Conservation (phyloP, 2,888 invertebrate genomes). For the Leptinotarsa juncta region DNA sequence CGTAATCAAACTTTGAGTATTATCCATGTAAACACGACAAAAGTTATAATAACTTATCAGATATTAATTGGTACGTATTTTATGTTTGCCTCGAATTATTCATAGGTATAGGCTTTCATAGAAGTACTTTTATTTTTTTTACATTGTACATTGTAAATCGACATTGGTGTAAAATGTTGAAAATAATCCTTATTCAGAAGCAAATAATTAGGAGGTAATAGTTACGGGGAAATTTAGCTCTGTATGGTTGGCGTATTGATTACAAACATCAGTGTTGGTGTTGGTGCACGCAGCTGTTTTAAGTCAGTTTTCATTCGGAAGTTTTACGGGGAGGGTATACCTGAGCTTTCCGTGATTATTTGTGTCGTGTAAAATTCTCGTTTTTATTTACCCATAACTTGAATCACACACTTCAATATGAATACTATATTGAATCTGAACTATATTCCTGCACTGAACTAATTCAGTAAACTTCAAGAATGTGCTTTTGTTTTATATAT, state of each 20-base stretch:
- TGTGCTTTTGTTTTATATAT: constrained; percentile 21
- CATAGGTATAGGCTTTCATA: no score
- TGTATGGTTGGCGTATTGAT: constrained; percentile 50
- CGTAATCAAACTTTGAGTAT: no score
- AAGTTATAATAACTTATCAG: no score
- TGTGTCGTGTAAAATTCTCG: constrained; percentile 17
- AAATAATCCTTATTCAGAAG: not conserved
- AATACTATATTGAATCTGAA: constrained; percentile 18
- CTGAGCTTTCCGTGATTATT: not conserved
- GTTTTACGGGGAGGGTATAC: constrained; percentile 38
- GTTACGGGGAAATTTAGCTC: constrained; percentile 53
- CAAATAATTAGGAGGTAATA: constrained; percentile 43
- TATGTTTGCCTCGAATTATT: no score
- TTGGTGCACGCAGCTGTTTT: constrained; percentile 23
- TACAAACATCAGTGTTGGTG: constrained; percentile 28
- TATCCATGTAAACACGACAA: no score
- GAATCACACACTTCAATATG: not conserved
- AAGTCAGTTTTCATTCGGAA: constrained; percentile 45
- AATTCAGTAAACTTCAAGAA: not conserved
- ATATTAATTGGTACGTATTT: no score
- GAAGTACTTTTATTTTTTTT: no score
- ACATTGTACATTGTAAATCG: no score
- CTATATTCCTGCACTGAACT: constrained; percentile 3
- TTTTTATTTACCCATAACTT: not conserved
- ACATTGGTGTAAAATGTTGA: not conserved